Conservation (phyloP, 1,140 invertebrate species). For the Drosophila carrolli region DNA sequence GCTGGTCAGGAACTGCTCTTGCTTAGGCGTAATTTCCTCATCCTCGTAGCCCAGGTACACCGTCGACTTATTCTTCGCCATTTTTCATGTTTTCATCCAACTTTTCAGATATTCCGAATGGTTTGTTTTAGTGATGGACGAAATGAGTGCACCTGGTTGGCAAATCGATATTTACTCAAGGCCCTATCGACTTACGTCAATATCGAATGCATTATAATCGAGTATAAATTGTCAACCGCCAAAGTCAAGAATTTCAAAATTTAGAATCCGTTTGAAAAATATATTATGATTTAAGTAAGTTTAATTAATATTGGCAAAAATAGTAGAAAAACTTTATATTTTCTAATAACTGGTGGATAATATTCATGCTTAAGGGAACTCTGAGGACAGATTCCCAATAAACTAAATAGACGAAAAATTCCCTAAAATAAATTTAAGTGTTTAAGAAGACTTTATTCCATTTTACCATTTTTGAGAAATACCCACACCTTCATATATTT, state of each 20-base stretch:
- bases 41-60: conserved; percentile 90
- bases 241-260: background rate
- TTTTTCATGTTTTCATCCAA: conserved; percentile 63
- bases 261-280: background rate
- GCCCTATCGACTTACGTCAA: background rate
- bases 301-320: too few species aligned
- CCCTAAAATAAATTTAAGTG: too few species aligned
- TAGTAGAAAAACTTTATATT: too few species aligned
- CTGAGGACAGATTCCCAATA: too few species aligned
- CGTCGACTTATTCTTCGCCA: conserved; percentile 85
- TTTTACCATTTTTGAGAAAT: too few species aligned
- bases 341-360: too few species aligned
- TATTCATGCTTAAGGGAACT: too few species aligned
- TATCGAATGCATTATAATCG: background rate
- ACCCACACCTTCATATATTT: too few species aligned
- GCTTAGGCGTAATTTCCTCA: conserved; percentile 88
- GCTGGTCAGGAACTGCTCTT: conserved; percentile 87
- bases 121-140: conserved; percentile 10
- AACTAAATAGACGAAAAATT: too few species aligned
- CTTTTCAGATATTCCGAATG: conserved; percentile 10
- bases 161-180: background rate
- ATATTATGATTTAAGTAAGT: background rate
- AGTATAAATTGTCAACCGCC: background rate
- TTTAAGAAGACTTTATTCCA: too few species aligned
- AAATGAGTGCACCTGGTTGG: background rate